Evolutionary conservation across 2,113 vertebrate species (phyloP), one percentile per base, ranked within the genome.

Genomic region (Lucifuga dentata): DNA sequence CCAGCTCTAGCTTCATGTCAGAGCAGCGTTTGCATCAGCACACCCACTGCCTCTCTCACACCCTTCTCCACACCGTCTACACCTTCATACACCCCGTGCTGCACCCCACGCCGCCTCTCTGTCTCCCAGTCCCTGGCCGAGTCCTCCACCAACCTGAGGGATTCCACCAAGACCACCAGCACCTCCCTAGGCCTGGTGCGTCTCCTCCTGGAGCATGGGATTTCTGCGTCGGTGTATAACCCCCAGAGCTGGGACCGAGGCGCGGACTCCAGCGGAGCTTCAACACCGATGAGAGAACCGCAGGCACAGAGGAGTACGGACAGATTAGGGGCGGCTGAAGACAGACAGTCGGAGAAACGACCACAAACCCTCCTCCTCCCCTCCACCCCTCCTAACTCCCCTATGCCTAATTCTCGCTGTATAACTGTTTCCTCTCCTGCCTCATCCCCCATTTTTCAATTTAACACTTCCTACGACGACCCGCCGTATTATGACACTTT

Each of bases 121-220:
- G 93, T 96, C 67, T 98, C 97, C 51, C 94, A 95, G 72, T 96
- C 96, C 58, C 76, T 96, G 72, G 94, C 94, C 0, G 97, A 99
- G 81, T 99, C 97, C 86, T 98, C 95, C 89, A 99, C 98, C 45
- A 98, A 99, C 78, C 70, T 93, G 21, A 92, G 98, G 0, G 98
- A 99, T 88, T 95, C 96, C 79, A 99, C 98, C 0, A 97, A 94
- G 0, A 99, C 96, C 0, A 98, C 95, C 92, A 99, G 97, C 92
- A 99, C 96, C 0, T 98, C 96, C 4, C 90, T 98, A 40, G 97
- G 97, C 29, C 93, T 99, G 51, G 97, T 97, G 84, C 95, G 92
- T 88, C 93, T 97, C 70, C 91, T 99, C 79, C 95, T 96, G 87
- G 97, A 99, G 68, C 86, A 77, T 5, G 97, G 97, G 36, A 99